Percentiles rank a stretch among this genome's conserved stretches.
Conservation (phyloP, 2,113 vertebrate genomes). For the Rhinichthys klamathensis region DNA sequence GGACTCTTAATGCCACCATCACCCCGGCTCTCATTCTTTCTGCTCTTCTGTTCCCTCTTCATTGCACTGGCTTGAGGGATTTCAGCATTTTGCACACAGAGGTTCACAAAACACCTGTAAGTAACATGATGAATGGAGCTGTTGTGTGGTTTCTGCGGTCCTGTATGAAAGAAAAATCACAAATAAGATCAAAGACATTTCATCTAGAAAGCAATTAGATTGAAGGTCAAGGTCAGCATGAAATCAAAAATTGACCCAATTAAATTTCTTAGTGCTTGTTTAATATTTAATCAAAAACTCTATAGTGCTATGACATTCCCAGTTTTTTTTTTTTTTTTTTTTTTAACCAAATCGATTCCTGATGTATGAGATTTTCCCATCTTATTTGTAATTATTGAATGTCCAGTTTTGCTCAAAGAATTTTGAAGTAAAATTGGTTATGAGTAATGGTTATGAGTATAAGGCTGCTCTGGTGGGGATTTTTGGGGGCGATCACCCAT, state of each 20-base stretch:
- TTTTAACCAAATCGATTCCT: not conserved
- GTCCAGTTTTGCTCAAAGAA: not conserved
- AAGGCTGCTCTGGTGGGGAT: no score
- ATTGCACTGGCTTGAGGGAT: not conserved
- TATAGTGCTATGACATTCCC: not conserved
- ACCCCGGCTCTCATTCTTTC: not conserved
- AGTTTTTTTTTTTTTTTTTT: not conserved
- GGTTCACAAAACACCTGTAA: not conserved
- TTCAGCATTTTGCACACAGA: conserved; percentile 1
- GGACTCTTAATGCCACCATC: conserved; percentile 1
- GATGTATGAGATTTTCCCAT: not conserved
- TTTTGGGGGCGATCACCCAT: no score
- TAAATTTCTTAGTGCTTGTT: not conserved
- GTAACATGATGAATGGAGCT: conserved; percentile 8
- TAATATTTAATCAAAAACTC: not conserved
- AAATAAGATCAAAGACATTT: not conserved
- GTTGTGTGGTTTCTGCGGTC: not conserved
- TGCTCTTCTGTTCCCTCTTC: not conserved
- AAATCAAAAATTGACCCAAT: not conserved
- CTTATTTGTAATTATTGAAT: not conserved
- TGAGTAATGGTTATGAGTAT: not conserved
- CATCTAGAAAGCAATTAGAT: not conserved
- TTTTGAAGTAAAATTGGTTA: not conserved
- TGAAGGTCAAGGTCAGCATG: not conserved
- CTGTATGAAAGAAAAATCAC: not conserved